Base-by-base conservation (phyloP, 2,888 invertebrate genomes). In the Himalopsyche tibetana region DNA sequence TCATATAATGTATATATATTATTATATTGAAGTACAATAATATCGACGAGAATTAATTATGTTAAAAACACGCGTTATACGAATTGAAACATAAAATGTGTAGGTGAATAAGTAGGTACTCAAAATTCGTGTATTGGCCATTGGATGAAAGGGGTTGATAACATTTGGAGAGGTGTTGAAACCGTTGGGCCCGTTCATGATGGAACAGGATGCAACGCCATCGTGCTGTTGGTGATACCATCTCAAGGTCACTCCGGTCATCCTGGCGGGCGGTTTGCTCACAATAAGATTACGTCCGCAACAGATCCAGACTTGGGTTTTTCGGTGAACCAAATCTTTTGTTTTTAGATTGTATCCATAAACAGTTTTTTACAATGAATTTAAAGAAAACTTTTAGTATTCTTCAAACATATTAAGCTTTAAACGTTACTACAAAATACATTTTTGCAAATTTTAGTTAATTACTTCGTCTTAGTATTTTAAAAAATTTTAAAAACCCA, bases 161-260 rank as follows among this genome's bases (percentile, higher is more conserved):
- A 38, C 74, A 74, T 74, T 74, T 38, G 80, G 84, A 56, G 83
- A 69, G 87, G 74, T 86, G 86, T 80, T 82, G 85, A 85, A 85
- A 85, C 85, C 42, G 82, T 82, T 56, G 81, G 74, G 38, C 55
- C 55, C 28, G 80, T 63, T 56, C 80, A 85, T 85, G 85, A 74
- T 85, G 83, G 45, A 80, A 80, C 79, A 80, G 82, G 83, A 80
- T 80, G 85, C 83, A 42, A 83, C 80, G 51, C 38, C 55, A 82
- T 40, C 85, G 85, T 82, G 85, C 55, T 36, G 19, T 55, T 55
- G 85, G 45, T 56, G 87, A 87, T 87, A 86, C 38, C 82, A 87
- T 87, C 87, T 82, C 87, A 86, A 86, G 87, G 87, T 87, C 87
- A 87, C 19, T n/a, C 82, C 86, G 87, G 84, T 87, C 87, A 87